Conservation (phyloP, 35 echinoderm and acorn worm genomes). For the Amphiura filiformis region DNA sequence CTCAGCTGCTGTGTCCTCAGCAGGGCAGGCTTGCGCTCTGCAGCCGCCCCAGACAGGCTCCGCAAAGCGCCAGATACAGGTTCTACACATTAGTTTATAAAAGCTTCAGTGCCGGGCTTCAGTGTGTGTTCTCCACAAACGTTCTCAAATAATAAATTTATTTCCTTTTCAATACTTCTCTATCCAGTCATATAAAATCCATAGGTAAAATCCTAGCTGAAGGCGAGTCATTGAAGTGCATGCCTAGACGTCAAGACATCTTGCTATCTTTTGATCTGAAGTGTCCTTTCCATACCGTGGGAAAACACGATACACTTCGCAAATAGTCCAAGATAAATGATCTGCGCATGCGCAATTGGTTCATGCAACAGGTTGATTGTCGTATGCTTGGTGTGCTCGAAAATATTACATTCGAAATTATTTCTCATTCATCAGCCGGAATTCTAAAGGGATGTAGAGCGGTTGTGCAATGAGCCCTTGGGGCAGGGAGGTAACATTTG, state of each 20-base stretch:
- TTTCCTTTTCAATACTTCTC: not conserved
- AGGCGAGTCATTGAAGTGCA: no score
- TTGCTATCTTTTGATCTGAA: not conserved
- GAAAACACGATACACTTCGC: not conserved
- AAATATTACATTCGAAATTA: no score
- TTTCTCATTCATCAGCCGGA: no score
- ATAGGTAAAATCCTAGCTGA: not conserved
- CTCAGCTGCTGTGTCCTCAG: not conserved
- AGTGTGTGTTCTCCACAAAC: not conserved
- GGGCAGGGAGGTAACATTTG: no score
- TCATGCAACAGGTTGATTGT: not conserved
- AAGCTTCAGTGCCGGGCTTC: not conserved
- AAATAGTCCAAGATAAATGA: not conserved
- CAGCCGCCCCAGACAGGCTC: constrained; percentile 4
- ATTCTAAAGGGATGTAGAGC: no score
- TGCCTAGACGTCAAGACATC: not conserved
- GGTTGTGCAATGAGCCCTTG: no score
- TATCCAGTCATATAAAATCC: not conserved
- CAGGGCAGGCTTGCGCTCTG: constrained; percentile 5
- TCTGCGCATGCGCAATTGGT: not conserved
- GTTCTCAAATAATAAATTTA: not conserved
- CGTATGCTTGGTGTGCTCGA: no score
- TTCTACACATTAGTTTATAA: not conserved
- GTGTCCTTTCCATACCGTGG: not conserved
- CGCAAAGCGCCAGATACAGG: constrained; percentile 1